These are phyloP conservation scores for Camarhynchus parvulus DNA, from an alignment of 2,113 vertebrate genomes.

Conservation along the genomic window DNA sequence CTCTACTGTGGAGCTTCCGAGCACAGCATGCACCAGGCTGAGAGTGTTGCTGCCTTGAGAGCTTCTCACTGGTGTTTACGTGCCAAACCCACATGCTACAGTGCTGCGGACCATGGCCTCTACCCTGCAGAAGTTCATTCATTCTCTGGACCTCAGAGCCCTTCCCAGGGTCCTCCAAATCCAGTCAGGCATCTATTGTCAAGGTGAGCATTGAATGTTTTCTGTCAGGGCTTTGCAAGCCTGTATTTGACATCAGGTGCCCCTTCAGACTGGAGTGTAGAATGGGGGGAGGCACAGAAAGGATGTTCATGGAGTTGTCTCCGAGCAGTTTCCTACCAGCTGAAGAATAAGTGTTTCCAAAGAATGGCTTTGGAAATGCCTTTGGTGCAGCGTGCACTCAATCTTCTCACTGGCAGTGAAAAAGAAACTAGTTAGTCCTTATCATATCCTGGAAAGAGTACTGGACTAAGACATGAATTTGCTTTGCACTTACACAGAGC, in stretches of 20 bases:
- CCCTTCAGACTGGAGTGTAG: fast-evolving
- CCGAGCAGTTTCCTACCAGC: neutral
- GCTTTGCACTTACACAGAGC: neutral
- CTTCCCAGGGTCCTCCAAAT: slow-evolving; percentile 86
- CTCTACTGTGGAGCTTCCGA: fast-evolving
- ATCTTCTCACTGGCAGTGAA: neutral
- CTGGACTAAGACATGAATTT: neutral
- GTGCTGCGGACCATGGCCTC: slow-evolving; percentile 70
- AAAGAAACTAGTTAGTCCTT: neutral
- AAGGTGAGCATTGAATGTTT: slow-evolving; percentile 74
- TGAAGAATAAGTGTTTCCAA: neutral
- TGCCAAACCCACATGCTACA: neutral
- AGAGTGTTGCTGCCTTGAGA: neutral
- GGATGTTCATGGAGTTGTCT: neutral
- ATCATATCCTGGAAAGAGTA: neutral
- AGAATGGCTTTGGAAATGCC: neutral
- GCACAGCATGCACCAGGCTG: neutral
- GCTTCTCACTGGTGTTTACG: neutral
- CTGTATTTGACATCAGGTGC: neutral
- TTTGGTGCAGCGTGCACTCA: neutral
- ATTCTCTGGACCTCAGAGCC: slow-evolving; percentile 76
- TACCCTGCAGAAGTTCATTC: slow-evolving; percentile 80
- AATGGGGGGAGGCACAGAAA: neutral
- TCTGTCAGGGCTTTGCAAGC: neutral
- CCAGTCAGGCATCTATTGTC: slow-evolving; percentile 84